These are phyloP conservation scores for Eristalis arbustorum DNA, from an alignment of 2,888 invertebrate genomes.

Conservation along the genomic window DNA sequence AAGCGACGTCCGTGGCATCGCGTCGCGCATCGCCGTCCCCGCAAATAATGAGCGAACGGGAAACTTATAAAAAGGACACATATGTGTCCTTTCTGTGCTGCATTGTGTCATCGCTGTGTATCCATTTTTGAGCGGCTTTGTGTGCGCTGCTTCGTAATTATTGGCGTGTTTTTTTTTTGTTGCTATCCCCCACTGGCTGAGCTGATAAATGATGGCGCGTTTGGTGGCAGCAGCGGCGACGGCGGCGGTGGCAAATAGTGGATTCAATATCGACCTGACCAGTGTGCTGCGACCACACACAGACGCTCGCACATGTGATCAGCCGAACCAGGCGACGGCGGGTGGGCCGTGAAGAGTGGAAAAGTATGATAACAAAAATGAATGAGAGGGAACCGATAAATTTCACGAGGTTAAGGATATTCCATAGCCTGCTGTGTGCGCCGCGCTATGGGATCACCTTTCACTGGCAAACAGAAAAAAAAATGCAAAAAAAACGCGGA, in stretches of 20 bases:
- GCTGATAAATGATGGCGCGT: constrained; percentile 49
- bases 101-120: constrained; percentile 26
- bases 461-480: not conserved
- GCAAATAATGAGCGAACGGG: constrained; percentile 55
- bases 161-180: constrained; percentile 2
- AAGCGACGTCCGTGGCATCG: constrained; percentile 31
- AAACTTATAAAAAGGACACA: constrained; percentile 63
- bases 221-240: constrained; percentile 38
- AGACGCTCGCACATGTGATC: not conserved
- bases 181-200: constrained; percentile 5
- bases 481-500: not conserved
- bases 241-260: not conserved
- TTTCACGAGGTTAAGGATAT: constrained; percentile 62
- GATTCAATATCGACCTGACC: constrained; percentile 37
- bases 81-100: constrained; percentile 41
- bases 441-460: constrained; percentile 48
- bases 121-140: constrained; percentile 22
- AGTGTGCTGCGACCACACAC: not conserved
- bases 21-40: not conserved
- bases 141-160: not conserved
- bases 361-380: constrained; percentile 53
- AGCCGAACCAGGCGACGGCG: not conserved
- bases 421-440: constrained; percentile 19
- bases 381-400: constrained; percentile 48
- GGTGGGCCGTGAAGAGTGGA: constrained; percentile 23